A percentile compares a stretch with the other conserved stretches of the same genome.
Conservation (phyloP, 2,797 vertebrate species). For the Alauda arvensis region DNA sequence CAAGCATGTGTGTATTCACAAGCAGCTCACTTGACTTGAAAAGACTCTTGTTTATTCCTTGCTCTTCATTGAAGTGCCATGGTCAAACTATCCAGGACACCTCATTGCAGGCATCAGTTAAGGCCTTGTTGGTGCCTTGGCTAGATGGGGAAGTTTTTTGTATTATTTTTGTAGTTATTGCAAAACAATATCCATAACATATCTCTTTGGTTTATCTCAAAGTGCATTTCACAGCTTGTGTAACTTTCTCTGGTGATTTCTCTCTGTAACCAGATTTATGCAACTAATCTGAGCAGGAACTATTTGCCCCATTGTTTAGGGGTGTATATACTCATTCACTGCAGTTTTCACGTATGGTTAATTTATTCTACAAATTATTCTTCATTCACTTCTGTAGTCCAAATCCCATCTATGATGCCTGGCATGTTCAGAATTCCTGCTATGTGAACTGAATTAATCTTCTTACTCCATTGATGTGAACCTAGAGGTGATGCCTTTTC, state of each 20-base stretch:
- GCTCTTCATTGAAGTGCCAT: not conserved
- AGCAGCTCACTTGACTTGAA: fast-evolving
- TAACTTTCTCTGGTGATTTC: not conserved
- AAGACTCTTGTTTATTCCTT: not conserved
- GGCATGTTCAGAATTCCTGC: not conserved
- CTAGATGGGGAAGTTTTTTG: not conserved
- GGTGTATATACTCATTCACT: not conserved
- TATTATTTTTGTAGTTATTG: not conserved
- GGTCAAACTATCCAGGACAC: not conserved
- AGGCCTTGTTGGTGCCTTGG: not conserved
- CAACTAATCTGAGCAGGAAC: not conserved
- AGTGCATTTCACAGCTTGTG: not conserved
- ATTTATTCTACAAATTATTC: not conserved
- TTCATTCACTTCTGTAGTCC: not conserved
- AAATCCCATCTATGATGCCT: not conserved
- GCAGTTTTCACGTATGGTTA: not conserved
- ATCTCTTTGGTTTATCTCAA: not conserved
- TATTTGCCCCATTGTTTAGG: not conserved
- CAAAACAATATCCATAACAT: not conserved
- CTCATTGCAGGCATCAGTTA: not conserved
- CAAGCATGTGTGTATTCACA: not conserved
- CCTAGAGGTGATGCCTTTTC: not conserved
- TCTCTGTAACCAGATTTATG: not conserved
- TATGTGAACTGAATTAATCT: not conserved
- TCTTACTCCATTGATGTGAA: not conserved